phyloP scores from a whole-genome alignment of 2,113 vertebrate genomes.

The Potamarius usumacintae region DNA sequence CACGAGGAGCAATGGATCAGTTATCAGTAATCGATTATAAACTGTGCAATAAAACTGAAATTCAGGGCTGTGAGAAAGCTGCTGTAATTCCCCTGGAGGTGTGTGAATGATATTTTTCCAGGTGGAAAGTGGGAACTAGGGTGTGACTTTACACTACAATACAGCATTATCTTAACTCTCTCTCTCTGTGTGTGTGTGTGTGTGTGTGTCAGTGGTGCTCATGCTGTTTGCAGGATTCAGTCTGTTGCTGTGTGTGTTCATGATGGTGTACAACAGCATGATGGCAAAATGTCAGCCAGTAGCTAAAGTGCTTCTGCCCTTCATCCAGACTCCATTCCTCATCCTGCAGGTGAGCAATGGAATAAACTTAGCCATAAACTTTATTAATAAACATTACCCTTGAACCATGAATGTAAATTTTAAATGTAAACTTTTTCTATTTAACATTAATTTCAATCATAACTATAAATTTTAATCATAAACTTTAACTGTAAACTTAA shows the following conservation, averaged over 20 bases:
- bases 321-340: conserved; percentile 78
- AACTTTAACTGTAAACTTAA: neutral
- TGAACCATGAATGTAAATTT: neutral
- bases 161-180: neutral
- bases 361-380: neutral
- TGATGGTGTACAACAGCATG: conserved; percentile 71
- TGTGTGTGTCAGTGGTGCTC: conserved; percentile 78
- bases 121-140: neutral
- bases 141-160: neutral
- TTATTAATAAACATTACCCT: neutral
- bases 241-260: conserved; percentile 77
- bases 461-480: neutral
- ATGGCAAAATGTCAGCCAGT: conserved; percentile 70
- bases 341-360: conserved; percentile 75
- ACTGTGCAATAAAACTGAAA: neutral
- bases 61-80: neutral
- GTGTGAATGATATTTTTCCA: neutral
- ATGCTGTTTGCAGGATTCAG: conserved; percentile 79
- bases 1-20: neutral
- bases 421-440: no score
- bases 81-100: no score
- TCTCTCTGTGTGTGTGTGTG: conserved; percentile 2
- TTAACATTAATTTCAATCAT: no score
- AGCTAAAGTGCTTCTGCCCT: conserved; percentile 70
- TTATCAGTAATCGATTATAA: neutral